phyloP scores from a whole-genome alignment of 1,140 invertebrate genomes.

The Euborellia annulipes region DNA sequence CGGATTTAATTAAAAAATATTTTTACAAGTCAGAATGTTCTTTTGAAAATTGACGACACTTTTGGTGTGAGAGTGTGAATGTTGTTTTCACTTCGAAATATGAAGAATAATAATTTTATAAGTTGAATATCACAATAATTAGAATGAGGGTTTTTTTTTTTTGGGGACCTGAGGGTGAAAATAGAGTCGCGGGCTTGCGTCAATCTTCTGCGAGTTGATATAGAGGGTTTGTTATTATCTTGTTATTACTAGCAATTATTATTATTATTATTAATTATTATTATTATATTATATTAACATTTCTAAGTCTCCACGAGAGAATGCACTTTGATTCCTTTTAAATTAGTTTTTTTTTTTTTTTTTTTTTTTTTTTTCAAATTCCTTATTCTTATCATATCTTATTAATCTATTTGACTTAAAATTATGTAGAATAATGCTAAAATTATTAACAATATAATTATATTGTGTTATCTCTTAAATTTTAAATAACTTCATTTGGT shows the following conservation, averaged over 20 bases:
- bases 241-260: too few relatives aligned
- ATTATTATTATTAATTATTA: conserved; percentile 1
- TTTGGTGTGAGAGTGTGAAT: too few relatives aligned
- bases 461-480: background rate
- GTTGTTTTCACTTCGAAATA: too few relatives aligned
- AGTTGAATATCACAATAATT: conserved; percentile 9
- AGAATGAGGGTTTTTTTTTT: conserved; percentile 8
- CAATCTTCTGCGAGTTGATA: too few relatives aligned
- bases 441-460: conserved; percentile 5
- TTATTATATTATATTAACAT: conserved; percentile 2
- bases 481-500: conserved; percentile 8
- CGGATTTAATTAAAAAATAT: too few relatives aligned
- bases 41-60: too few relatives aligned
- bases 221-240: too few relatives aligned
- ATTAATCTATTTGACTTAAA: conserved; percentile 5
- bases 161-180: background rate
- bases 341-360: conserved; percentile 3
- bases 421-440: conserved; percentile 7
- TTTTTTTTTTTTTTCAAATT: conserved; percentile 2
- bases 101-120: too few relatives aligned
- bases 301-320: conserved; percentile 8
- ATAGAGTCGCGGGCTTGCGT: too few relatives aligned
- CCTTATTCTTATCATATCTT: background rate
- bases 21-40: too few relatives aligned
- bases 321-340: conserved; percentile 11